Base-by-base conservation (phyloP, 1,140 invertebrate genomes). In the Acromyrmex echinatior region DNA sequence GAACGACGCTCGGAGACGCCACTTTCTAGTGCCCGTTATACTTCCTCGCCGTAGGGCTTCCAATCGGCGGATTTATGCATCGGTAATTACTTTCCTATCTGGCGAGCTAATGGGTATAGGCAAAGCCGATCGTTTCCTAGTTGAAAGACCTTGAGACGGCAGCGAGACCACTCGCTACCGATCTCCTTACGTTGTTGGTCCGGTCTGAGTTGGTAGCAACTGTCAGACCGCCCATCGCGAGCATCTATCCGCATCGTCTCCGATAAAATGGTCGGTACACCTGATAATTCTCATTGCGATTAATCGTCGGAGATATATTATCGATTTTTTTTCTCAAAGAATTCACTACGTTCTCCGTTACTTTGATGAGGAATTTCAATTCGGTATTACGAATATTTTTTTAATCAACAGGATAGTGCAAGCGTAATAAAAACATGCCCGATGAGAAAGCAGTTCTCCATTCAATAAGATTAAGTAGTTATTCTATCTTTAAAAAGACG, bases 31-130 rank as follows among this genome's bases (percentile, higher is more conserved):
- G 31, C 18, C 39, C 78, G 78, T 87, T 87, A 86, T 85, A 39
- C 56, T 45, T 78, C 39, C 45, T 65, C 70, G 21, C 56, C 51
- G 39, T 58, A 28, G 65, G 25, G 31, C 76, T 58, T 77, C 53
- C 56, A 31, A 86, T 74, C 62, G 79, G 25, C 56, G 77, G 87
- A 91, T 91, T 89, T 91, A 91, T 91, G 90, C 80, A 87, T 89
- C 85, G 74, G 85, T 91, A 91, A 91, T 91, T 91, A 87, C 85
- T 89, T 84, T 87, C 85, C 68, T 91, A 91, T 91, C 87, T 60
- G 78, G 68, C 21, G 60, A 86, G 66, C 73, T 87, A 89, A 90
- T 87, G 73, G 86, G 73, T 81, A 63, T 71, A 76, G 70, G 89
- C 18, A 71, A 53, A 63, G 65, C 56, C 39, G 78, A 87, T 88